Conservation (phyloP, 2,888 invertebrate genomes). For the Timandra comae region DNA sequence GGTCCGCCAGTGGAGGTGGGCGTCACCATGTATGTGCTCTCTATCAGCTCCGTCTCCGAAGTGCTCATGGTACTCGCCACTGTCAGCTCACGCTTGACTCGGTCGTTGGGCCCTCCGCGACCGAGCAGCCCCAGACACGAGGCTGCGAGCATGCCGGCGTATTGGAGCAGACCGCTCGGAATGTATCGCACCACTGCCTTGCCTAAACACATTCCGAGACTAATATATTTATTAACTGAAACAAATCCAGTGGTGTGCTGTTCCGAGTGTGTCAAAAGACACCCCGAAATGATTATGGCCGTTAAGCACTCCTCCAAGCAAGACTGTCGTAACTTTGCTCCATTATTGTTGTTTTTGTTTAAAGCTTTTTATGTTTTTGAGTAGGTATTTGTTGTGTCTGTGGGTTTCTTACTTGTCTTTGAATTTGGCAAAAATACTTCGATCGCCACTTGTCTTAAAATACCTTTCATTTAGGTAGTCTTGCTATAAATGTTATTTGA, state of each 20-base stretch:
- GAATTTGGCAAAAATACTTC: constrained; percentile 30
- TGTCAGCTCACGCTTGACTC: constrained; percentile 71
- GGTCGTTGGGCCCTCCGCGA: constrained; percentile 62
- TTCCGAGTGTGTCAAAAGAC: constrained; percentile 50
- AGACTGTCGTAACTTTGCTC: constrained; percentile 44
- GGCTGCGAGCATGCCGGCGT: constrained; percentile 75
- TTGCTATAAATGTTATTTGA: constrained; percentile 49
- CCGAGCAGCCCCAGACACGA: constrained; percentile 76
- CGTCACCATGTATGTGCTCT: constrained; percentile 98
- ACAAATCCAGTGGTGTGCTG: constrained; percentile 35
- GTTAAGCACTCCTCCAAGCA: constrained; percentile 47
- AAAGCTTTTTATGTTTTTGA: constrained; percentile 60
- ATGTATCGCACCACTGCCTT: constrained; percentile 31
- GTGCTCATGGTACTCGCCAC: constrained; percentile 93
- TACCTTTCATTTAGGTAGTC: constrained; percentile 42
- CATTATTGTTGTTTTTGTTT: constrained; percentile 45
- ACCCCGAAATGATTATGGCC: constrained; percentile 44
- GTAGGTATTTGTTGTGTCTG: constrained; percentile 56
- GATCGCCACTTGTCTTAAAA: constrained; percentile 34
- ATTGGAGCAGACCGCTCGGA: constrained; percentile 66
- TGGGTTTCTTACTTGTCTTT: constrained; percentile 46
- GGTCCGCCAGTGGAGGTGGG: constrained; percentile 98
- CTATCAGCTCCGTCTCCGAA: constrained; percentile 98
- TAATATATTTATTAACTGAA: constrained; percentile 1
- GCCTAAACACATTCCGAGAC: constrained; percentile 7